Evolutionary conservation across 2,113 vertebrate species (phyloP).

Genomic region (Hippocampus barbouri): DNA sequence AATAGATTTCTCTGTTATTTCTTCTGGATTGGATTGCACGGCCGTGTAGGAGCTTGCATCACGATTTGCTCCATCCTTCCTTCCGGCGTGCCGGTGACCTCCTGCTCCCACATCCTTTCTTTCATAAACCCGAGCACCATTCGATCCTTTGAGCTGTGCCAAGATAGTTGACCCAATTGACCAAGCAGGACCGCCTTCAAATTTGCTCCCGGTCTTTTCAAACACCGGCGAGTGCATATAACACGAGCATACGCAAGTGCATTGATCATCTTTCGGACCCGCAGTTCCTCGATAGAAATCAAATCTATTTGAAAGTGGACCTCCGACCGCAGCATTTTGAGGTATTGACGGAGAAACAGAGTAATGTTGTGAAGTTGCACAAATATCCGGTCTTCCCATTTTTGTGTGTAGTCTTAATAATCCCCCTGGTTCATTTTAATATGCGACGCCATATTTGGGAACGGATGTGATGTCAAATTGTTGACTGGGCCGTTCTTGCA

Average conservation of each 20-base stretch:
- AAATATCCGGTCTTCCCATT: too few relatives aligned
- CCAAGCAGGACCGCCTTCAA: slow-evolving; percentile 28
- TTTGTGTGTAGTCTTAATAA: too few relatives aligned
- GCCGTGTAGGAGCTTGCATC: slow-evolving; percentile 18
- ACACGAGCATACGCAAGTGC: slow-evolving; percentile 20
- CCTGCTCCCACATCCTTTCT: slow-evolving; percentile 12
- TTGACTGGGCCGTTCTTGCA: too few relatives aligned
- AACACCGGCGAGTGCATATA: slow-evolving; percentile 12
- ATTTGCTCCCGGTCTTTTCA: slow-evolving; percentile 31
- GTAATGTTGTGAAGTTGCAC: too few relatives aligned
- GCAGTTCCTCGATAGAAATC: not conserved
- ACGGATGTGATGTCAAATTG: too few relatives aligned
- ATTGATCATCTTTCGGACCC: slow-evolving; percentile 9
- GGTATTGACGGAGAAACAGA: too few relatives aligned
- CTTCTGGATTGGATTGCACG: slow-evolving; percentile 24
- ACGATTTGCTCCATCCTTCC: slow-evolving; percentile 29
- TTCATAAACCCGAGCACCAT: slow-evolving; percentile 24
- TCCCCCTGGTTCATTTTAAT: too few relatives aligned
- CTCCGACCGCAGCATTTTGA: too few relatives aligned
- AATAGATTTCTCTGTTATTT: slow-evolving; percentile 23
- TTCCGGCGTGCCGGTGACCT: slow-evolving; percentile 30
- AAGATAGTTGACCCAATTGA: slow-evolving; percentile 37
- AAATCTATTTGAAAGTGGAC: too few relatives aligned
- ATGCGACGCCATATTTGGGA: too few relatives aligned
- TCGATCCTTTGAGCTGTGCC: slow-evolving; percentile 23